These are phyloP conservation scores for Peromyscus melanophrys DNA, from an alignment of 2,797 vertebrate species.

Conservation along the genomic window DNA sequence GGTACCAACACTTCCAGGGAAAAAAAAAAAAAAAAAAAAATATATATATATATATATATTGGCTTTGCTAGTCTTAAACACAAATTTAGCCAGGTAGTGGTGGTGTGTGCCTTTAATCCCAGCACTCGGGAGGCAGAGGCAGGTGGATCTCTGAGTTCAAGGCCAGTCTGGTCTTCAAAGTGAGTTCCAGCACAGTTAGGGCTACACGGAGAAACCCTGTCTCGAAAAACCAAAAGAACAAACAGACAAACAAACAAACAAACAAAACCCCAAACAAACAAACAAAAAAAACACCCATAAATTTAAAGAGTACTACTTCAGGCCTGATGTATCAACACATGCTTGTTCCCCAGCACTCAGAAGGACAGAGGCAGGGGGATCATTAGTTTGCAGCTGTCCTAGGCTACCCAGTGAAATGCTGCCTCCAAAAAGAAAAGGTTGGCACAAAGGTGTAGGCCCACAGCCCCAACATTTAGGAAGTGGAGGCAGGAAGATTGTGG, in stretches of 20 bases:
- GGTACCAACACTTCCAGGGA: neutral
- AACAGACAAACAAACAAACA: neutral
- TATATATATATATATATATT: neutral
- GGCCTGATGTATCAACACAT: neutral
- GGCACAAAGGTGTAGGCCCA: too few relatives aligned
- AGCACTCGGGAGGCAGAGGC: neutral
- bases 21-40: too few relatives aligned
- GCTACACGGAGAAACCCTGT: neutral
- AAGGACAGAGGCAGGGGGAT: neutral
- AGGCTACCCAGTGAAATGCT: neutral
- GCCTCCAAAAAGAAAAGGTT: neutral
- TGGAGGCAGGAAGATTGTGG: neutral
- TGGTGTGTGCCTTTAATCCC: neutral
- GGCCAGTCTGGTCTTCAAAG: neutral
- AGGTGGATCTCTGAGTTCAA: neutral
- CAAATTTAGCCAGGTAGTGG: neutral
- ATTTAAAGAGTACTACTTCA: neutral
- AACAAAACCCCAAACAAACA: neutral
- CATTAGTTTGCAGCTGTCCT: neutral
- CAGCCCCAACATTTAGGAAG: neutral
- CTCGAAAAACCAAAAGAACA: neutral
- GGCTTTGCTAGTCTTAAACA: slow-evolving; percentile 30
- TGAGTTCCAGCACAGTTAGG: neutral
- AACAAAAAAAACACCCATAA: neutral
- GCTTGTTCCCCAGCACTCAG: neutral